Evolutionary conservation across 2,888 invertebrate genomes (phyloP), one percentile per base, ranked within the genome.

Genomic region (Argyresthia goedartella): DNA sequence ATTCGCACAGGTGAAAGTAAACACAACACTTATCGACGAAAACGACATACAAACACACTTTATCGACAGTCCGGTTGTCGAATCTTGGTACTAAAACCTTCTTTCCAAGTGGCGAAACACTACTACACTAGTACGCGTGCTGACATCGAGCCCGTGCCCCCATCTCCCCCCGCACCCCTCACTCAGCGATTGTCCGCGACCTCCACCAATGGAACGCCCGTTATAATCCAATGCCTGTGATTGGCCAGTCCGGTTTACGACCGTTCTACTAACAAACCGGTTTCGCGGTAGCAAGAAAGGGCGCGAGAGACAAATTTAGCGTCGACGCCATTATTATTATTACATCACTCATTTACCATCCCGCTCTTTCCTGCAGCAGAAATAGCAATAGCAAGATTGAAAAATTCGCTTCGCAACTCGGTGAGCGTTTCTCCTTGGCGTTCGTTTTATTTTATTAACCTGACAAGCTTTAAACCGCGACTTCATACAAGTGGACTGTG

Each of bases 21-120:
- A 81, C 85, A 85, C 85, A 82, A 82, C 85, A 85, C 85, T 84
- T 80, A 82, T 79, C 80, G 84, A 84, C 81, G 82, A 81, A 82
- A 81, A 84, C 85, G 84, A 81, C 85, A 84, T 84, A 86, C 85
- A 86, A 84, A 86, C 85, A 85, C 85, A 85, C 85, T 84, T 82
- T 84, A 85, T 82, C 84, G 84, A 84, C 69, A 82, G 82, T 80
- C 81, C 76, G 74, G 71, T 68, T 74, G 75, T 76, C 76, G 82
- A 74, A 73, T 81, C 84, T 82, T 74, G 76, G 80, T 67, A 81
- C 75, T 73, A 80, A 81, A 84, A 81, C 82, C 84, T 81, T 81
- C 82, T 77, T 75, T 79, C 63, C 76, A 81, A 81, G 73, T 74
- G 74, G 79, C 75, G 74, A 80, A 84, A 81, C 76, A 76, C 77